phyloP scores from a whole-genome alignment of 2,113 vertebrate genomes.

The Osmerus eperlanus region DNA sequence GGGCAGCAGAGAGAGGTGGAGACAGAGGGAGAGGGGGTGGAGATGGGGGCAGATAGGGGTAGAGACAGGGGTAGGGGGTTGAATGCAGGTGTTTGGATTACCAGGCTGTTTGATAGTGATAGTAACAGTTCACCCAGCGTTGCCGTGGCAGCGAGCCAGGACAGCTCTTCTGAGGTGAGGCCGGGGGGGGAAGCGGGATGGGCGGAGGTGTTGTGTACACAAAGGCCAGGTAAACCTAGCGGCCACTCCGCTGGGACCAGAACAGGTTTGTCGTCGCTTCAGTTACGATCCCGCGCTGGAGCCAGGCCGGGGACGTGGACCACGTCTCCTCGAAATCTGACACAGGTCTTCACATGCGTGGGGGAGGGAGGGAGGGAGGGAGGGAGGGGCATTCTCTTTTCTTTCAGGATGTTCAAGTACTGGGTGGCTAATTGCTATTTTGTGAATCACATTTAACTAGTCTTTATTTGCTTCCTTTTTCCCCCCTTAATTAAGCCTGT shows the following conservation, averaged over 20 bases:
- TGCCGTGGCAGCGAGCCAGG: slow-evolving; percentile 51
- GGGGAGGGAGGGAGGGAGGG: background rate
- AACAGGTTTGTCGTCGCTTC: slow-evolving; percentile 60
- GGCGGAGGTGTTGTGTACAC: slow-evolving; percentile 38
- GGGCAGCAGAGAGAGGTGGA: background rate
- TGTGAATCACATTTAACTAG: background rate
- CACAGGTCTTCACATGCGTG: slow-evolving; percentile 65
- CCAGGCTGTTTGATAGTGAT: slow-evolving; percentile 61
- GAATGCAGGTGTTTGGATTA: slow-evolving; percentile 67
- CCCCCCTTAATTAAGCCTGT: slow-evolving; percentile 13
- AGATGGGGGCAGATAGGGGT: background rate
- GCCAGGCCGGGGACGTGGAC: slow-evolving; percentile 59
- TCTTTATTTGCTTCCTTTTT: background rate
- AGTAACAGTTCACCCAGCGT: slow-evolving; percentile 65
- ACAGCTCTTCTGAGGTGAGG: background rate
- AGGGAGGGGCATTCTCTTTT: background rate
- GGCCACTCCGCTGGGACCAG: slow-evolving; percentile 51
- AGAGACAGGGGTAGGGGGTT: background rate
- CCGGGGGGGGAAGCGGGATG: background rate
- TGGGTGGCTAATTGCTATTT: slow-evolving; percentile 2
- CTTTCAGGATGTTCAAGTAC: slow-evolving; percentile 2
- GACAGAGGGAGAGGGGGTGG: background rate
- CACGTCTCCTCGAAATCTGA: slow-evolving; percentile 67
- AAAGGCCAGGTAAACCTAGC: slow-evolving; percentile 53
- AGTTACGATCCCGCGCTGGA: slow-evolving; percentile 37